phyloP scores from a whole-genome alignment of 2,797 vertebrate species.

The Heteromormyrus szaboi region DNA sequence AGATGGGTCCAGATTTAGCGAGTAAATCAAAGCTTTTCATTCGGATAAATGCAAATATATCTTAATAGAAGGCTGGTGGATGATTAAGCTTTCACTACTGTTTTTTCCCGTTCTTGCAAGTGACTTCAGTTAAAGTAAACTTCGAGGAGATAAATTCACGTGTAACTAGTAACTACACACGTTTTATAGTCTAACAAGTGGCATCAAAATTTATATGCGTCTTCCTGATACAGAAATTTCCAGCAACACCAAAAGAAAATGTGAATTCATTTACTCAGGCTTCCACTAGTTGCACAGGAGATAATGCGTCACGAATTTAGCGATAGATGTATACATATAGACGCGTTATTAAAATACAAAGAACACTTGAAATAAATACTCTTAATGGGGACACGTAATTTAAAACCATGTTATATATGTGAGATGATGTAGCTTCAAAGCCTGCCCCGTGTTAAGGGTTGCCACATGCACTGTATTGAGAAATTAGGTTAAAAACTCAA shows the following conservation, averaged over 20 bases:
- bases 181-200: not conserved
- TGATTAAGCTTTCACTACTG: not conserved
- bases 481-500: not conserved
- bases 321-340: not conserved
- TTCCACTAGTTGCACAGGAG: not conserved
- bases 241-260: not conserved
- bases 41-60: not conserved
- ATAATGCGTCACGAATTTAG: not conserved
- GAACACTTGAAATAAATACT: not conserved
- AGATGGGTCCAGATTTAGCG: not conserved
- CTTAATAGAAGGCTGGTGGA: not conserved
- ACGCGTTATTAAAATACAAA: not conserved
- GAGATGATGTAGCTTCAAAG: not conserved
- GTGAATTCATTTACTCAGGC: not conserved
- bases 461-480: not conserved
- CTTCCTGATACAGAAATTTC: not conserved
- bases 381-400: not conserved
- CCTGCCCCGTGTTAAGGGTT: not conserved
- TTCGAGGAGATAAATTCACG: not conserved
- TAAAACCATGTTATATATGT: not conserved
- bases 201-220: not conserved
- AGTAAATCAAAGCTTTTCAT: not conserved
- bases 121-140: not conserved
- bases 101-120: not conserved
- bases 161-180: not conserved